Evolutionary conservation across 2,888 invertebrate genomes (phyloP).

Genomic region (Noctua comes): DNA sequence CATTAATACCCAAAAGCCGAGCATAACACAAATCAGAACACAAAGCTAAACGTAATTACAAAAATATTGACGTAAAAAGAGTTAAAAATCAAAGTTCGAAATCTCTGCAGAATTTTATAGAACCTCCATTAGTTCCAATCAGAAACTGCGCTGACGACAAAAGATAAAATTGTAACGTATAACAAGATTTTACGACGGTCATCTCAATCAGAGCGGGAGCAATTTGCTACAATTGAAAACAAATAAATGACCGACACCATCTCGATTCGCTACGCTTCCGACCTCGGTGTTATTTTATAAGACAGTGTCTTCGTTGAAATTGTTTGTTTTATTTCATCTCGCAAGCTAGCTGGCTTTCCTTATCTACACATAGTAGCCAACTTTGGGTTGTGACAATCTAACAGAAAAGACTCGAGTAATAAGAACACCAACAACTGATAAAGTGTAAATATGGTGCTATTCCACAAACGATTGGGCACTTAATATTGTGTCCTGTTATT

Average conservation of each 20-base stretch:
- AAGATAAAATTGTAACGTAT: slow-evolving; percentile 75
- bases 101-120: slow-evolving; percentile 63
- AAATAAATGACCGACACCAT: slow-evolving; percentile 80
- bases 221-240: slow-evolving; percentile 85
- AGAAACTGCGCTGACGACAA: slow-evolving; percentile 61
- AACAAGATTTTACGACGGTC: slow-evolving; percentile 79
- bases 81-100: slow-evolving; percentile 56
- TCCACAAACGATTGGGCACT: not conserved
- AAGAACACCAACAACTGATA: not conserved
- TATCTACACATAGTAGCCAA: not conserved
- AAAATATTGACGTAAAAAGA: slow-evolving; percentile 56
- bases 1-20: slow-evolving; percentile 42
- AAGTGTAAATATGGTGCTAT: not conserved
- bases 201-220: slow-evolving; percentile 81
- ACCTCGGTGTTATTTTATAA: slow-evolving; percentile 53
- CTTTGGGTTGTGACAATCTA: not conserved
- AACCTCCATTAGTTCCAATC: slow-evolving; percentile 70
- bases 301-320: slow-evolving; percentile 27
- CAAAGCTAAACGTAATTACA: slow-evolving; percentile 60
- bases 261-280: slow-evolving; percentile 72
- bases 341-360: not conserved
- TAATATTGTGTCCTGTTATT: not conserved
- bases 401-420: not conserved
- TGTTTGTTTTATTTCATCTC: slow-evolving; percentile 24
- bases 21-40: slow-evolving; percentile 43